Evolutionary conservation across 2,888 invertebrate genomes (phyloP).

Genomic region (Campoplex nolae): DNA sequence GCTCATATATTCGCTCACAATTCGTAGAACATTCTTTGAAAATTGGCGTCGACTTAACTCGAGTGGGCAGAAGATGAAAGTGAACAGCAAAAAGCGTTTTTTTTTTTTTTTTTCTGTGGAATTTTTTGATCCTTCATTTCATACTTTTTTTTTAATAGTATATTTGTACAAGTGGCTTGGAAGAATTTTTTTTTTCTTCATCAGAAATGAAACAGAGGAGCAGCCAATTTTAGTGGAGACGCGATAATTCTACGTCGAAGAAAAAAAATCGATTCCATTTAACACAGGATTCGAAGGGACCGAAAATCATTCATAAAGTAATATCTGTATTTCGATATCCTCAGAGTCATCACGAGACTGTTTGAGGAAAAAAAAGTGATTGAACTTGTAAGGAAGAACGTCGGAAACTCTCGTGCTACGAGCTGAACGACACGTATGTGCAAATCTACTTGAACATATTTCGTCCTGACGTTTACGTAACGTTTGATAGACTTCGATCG

Average conservation of each 20-base stretch:
- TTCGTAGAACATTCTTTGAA: not conserved
- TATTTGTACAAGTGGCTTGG: not conserved
- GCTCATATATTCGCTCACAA: not conserved
- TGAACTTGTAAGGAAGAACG: not conserved
- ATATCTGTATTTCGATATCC: not conserved
- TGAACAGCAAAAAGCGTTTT: not conserved
- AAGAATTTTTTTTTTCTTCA: not conserved
- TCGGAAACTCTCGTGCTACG: not conserved
- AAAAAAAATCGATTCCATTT: not conserved
- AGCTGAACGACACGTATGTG: not conserved
- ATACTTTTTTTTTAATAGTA: not conserved
- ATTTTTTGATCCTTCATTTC: not conserved
- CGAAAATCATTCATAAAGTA: not conserved
- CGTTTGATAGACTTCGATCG: slow-evolving; percentile 55
- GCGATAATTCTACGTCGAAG: not conserved
- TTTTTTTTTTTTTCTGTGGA: not conserved
- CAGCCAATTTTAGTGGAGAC: no score
- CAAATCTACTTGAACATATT: slow-evolving; percentile 14
- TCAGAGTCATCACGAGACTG: not conserved
- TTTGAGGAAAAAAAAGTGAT: not conserved
- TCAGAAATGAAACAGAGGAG: not conserved
- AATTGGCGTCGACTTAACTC: not conserved
- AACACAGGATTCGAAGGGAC: not conserved
- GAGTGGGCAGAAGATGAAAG: not conserved
- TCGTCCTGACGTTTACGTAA: slow-evolving; percentile 38